Conservation (phyloP, 2,113 vertebrate species). For the Paramisgurnus dabryanus region DNA sequence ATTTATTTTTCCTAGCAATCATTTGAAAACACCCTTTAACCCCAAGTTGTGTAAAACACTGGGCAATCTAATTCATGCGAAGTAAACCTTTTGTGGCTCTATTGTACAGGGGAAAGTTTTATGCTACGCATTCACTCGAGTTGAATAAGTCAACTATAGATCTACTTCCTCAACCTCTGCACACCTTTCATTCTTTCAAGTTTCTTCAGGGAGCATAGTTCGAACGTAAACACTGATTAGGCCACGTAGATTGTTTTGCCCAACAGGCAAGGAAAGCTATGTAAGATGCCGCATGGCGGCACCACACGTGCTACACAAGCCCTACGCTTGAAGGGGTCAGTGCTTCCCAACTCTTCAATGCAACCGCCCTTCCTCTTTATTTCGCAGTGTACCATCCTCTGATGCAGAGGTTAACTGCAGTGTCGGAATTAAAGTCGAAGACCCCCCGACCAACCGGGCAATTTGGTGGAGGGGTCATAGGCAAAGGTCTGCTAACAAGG, state of each 20-base stretch:
- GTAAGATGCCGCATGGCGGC: constrained; percentile 55
- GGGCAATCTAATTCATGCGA: background rate
- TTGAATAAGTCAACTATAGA: background rate
- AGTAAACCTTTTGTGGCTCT: background rate
- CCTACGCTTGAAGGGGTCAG: constrained; percentile 20
- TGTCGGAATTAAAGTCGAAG: constrained; percentile 25
- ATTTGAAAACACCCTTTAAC: constrained; percentile 19
- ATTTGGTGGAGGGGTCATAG: constrained; percentile 24
- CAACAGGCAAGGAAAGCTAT: constrained; percentile 16
- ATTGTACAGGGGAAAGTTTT: background rate
- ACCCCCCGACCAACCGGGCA: constrained; percentile 26
- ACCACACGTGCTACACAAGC: background rate
- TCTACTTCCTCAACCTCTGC: background rate
- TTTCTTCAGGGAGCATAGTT: constrained; percentile 33
- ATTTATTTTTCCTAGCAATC: background rate
- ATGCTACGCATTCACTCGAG: background rate
- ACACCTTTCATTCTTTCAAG: constrained; percentile 19
- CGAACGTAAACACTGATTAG: constrained; percentile 3
- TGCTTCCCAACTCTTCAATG: constrained; percentile 24
- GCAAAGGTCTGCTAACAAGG: constrained; percentile 12
- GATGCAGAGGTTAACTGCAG: constrained; percentile 60
- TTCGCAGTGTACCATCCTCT: constrained; percentile 50
- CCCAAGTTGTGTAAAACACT: constrained; percentile 6
- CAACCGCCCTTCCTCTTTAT: background rate
- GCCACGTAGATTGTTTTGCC: constrained; percentile 12